Conservation (phyloP, 2,797 vertebrate species). For the Xerus rutilus region DNA sequence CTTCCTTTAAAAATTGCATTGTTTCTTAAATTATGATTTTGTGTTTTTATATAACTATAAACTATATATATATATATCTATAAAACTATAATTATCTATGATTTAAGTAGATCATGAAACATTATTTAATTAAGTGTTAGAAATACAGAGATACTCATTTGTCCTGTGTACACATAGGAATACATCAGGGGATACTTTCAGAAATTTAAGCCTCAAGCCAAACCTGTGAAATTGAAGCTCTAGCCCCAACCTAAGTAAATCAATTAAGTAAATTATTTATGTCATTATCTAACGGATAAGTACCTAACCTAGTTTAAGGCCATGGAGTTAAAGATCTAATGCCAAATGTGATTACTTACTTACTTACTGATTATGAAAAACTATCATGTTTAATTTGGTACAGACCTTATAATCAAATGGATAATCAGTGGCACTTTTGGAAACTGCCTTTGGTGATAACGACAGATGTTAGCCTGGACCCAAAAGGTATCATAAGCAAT, state of each 20-base stretch:
- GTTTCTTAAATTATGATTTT: background rate
- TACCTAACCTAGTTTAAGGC: conserved; percentile 41
- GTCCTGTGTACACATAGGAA: background rate
- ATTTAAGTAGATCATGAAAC: conserved; percentile 12
- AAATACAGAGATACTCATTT: background rate
- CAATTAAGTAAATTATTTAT: conserved; percentile 72
- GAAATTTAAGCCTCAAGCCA: conserved; percentile 47
- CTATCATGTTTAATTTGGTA: background rate
- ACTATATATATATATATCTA: background rate
- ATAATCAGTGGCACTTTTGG: background rate
- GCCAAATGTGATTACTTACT: conserved; percentile 5
- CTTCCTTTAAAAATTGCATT: background rate
- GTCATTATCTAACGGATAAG: conserved; percentile 19
- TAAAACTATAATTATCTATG: background rate
- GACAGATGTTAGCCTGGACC: background rate
- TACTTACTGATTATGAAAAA: conserved; percentile 48
- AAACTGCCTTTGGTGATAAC: background rate
- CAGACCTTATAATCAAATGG: conserved; percentile 15
- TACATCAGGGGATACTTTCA: background rate
- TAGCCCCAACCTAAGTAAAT: background rate
- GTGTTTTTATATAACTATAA: background rate
- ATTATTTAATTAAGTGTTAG: conserved; percentile 35
- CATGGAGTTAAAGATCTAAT: conserved; percentile 48
- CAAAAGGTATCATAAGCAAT: background rate
- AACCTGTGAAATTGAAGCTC: conserved; percentile 61